A percentile compares a stretch with the other conserved stretches of the same genome.
Evolutionary conservation across 2,888 invertebrate species (phyloP).

Genomic region (Orgyia antiqua): DNA sequence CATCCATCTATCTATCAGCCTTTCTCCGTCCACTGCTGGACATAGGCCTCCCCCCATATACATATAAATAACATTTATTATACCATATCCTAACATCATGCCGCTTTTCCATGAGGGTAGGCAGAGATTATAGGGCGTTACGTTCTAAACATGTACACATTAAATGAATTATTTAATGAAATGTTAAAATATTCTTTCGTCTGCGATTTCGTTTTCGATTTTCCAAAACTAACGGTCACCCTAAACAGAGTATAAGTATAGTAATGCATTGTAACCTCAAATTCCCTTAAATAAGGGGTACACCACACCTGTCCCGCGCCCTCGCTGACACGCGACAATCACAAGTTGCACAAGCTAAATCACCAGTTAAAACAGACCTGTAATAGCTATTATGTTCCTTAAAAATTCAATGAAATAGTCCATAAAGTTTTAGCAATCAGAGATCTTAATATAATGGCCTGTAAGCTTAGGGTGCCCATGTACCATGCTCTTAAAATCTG

Average conservation of each 20-base stretch:
- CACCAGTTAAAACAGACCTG: conserved; percentile 45
- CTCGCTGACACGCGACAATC: conserved; percentile 68
- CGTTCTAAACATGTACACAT: too few species aligned
- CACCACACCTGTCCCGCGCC: conserved; percentile 70
- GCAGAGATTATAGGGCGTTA: too few species aligned
- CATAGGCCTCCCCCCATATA: too few species aligned
- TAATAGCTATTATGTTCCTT: conserved; percentile 9
- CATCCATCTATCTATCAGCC: too few species aligned
- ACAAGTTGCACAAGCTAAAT: conserved; percentile 45
- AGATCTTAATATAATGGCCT: conserved; percentile 36
- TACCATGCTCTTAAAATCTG: conserved; percentile 51
- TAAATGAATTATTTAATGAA: too few species aligned
- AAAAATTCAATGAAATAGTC: conserved; percentile 4
- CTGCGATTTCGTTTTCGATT: too few species aligned
- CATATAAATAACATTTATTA: too few species aligned
- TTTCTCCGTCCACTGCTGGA: too few species aligned
- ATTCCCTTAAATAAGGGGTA: conserved; percentile 71
- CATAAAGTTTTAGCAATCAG: conserved; percentile 1
- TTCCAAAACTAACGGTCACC: conserved; percentile 36
- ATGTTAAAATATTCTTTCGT: too few species aligned
- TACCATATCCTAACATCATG: too few species aligned
- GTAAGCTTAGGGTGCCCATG: conserved; percentile 42
- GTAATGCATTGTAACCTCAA: conserved; percentile 60
- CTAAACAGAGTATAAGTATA: conserved; percentile 44
- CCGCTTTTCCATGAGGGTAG: too few species aligned